Evolutionary conservation across 2,888 invertebrate genomes (phyloP).

Genomic region (Drosophila nr. medialis): DNA sequence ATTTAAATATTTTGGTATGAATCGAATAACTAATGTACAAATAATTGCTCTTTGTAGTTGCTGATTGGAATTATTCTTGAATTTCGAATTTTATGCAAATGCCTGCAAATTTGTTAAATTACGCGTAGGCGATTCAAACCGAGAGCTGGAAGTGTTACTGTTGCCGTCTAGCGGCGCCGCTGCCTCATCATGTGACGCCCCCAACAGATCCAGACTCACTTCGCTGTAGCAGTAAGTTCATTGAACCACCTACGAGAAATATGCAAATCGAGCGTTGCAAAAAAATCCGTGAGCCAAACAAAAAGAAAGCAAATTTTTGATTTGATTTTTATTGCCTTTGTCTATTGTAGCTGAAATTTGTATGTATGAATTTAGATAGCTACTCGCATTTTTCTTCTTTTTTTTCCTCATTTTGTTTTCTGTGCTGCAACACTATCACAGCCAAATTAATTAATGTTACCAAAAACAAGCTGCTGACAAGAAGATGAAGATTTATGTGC

Average conservation of each 20-base stretch:
- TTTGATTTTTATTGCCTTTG: conserved; percentile 69
- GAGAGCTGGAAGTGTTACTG: conserved; percentile 58
- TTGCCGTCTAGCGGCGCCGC: conserved; percentile 28
- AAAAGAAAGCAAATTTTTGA: conserved; percentile 68
- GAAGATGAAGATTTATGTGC: conserved; percentile 67
- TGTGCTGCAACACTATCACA: conserved; percentile 51
- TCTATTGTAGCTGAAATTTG: conserved; percentile 42
- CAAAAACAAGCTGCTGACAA: conserved; percentile 45
- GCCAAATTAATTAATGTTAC: conserved; percentile 66
- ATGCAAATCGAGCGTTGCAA: conserved; percentile 74
- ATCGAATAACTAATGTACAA: conserved; percentile 13
- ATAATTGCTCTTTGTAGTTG: conserved; percentile 39
- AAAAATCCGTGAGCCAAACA: conserved; percentile 54
- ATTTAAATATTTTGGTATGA: neutral
- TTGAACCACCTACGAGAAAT: conserved; percentile 79
- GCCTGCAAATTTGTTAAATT: conserved; percentile 73
- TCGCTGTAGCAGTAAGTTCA: conserved; percentile 66
- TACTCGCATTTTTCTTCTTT: conserved; percentile 27
- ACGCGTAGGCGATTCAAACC: conserved; percentile 66
- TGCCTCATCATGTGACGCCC: conserved; percentile 67
- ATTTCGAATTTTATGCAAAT: conserved; percentile 64
- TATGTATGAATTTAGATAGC: conserved; percentile 48
- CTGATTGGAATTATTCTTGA: conserved; percentile 44
- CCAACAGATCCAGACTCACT: conserved; percentile 45
- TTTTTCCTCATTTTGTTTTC: conserved; percentile 3